Percentiles rank a stretch among this genome's conserved stretches.
Conservation (phyloP, 2,113 vertebrate genomes). For the Phrynosoma blainvillii region DNA sequence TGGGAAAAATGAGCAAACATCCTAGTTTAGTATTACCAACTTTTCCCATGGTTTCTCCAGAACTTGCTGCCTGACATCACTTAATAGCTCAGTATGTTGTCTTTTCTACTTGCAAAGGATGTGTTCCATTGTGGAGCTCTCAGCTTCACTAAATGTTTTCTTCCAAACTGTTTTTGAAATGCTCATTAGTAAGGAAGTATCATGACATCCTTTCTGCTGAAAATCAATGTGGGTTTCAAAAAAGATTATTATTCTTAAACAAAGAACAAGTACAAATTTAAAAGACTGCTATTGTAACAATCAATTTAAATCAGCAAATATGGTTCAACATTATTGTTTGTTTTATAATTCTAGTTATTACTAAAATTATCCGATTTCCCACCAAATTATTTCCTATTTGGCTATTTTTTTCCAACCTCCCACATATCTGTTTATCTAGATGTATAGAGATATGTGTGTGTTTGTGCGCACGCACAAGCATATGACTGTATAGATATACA, state of each 20-base stretch:
- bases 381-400: too few relatives aligned
- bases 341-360: neutral
- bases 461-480: too few relatives aligned
- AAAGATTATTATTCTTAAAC: neutral
- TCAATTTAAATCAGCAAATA: neutral
- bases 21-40: neutral
- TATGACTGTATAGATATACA: too few relatives aligned
- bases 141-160: neutral
- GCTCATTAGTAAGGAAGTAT: neutral
- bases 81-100: neutral
- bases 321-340: neutral
- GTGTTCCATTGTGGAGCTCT: neutral
- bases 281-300: neutral
- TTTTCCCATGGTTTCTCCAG: neutral
- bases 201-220: neutral
- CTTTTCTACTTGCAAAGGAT: neutral
- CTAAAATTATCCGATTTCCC: too few relatives aligned
- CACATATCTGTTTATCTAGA: too few relatives aligned
- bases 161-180: neutral
- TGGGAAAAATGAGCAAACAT: neutral
- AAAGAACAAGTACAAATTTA: neutral
- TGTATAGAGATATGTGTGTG: too few relatives aligned
- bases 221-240: neutral
- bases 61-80: neutral
- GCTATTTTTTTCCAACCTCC: too few relatives aligned